Evolutionary conservation across 2,797 vertebrate species (phyloP).

Genomic region (Syngnathus rostellatus): DNA sequence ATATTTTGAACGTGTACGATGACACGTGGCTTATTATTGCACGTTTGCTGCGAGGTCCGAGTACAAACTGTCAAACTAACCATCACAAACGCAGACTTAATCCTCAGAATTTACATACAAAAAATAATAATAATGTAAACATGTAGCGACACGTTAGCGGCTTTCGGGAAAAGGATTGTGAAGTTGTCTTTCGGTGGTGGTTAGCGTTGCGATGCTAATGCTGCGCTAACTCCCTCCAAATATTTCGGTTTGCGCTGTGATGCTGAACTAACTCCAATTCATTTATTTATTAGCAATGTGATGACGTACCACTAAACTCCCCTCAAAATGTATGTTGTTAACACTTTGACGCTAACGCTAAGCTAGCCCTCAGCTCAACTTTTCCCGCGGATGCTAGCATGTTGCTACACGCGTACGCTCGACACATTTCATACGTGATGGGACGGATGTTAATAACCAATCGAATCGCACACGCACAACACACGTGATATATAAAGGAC

Average conservation of each 20-base stretch:
- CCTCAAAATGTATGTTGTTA: not conserved
- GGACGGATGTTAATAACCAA: not conserved
- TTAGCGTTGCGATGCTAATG: too few species aligned
- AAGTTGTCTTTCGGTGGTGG: not conserved
- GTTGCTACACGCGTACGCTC: not conserved
- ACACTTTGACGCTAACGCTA: not conserved
- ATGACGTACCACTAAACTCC: too few species aligned
- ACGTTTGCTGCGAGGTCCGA: constrained; percentile 74
- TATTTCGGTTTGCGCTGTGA: too few species aligned
- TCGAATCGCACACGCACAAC: not conserved
- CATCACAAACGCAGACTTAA: not conserved
- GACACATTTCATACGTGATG: not conserved
- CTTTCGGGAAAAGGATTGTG: not conserved
- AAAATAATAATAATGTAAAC: not conserved
- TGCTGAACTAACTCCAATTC: too few species aligned
- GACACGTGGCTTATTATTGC: constrained; percentile 67
- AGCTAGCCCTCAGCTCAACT: not conserved
- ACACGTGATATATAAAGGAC: not conserved
- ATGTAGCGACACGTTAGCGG: not conserved
- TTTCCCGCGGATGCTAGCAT: not conserved
- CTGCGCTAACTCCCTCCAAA: too few species aligned
- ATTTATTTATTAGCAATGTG: too few species aligned
- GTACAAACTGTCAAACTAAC: not conserved
- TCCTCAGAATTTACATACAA: too few species aligned
- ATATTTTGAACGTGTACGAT: constrained; percentile 26